Base-by-base conservation (phyloP, 1,140 invertebrate species). In the Drusus annulatus region DNA sequence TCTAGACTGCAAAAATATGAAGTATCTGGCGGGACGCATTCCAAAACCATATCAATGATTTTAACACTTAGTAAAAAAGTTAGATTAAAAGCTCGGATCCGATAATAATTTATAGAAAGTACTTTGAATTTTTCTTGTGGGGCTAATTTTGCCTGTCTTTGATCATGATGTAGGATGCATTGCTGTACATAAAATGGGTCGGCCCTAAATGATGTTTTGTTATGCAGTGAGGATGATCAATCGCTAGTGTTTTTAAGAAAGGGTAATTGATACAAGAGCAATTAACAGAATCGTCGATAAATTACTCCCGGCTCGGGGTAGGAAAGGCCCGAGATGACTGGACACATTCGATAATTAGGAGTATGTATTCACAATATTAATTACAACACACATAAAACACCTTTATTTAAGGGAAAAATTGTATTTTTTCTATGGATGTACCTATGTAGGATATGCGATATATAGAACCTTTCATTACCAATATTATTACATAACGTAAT, bases 181-280 rank as follows among this genome's bases (percentile, higher is more conserved):
- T 25, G 25, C 65, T 19, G 13, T 16, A 73, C 69, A 73, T 56
- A 19, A 73, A 73, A 73, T 52, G 69, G 69, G 69, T 28, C 19
- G 69, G n/a, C 45, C 69, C 50, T 73, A 15, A 73, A 54, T 73
- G 28, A 73, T 69, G 45, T 17, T 28, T 25, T 28, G 50, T 23
- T 52, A 52, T 52, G 50, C 69, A 73, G 16, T 28, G 51, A 73
- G n/a, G 6, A 73, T 73, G 69, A 73, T 56, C 50, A 73, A 73
- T 73, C 13, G 69, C 51, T 54, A n/a, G 17, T 25, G 50, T 56
- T 73, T 52, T 56, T 15, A 50, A 16, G 10, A 3, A 54, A 54
- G n/a, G 51, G 51, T 73, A 73, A 73, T 73, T 73, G 69, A 73
- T 73, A 73, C 69, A 73, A 28, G 51, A 73, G 45, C 69, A 73